Conservation (phyloP, 2,797 vertebrate genomes). For the Rousettus madagascariensis region DNA sequence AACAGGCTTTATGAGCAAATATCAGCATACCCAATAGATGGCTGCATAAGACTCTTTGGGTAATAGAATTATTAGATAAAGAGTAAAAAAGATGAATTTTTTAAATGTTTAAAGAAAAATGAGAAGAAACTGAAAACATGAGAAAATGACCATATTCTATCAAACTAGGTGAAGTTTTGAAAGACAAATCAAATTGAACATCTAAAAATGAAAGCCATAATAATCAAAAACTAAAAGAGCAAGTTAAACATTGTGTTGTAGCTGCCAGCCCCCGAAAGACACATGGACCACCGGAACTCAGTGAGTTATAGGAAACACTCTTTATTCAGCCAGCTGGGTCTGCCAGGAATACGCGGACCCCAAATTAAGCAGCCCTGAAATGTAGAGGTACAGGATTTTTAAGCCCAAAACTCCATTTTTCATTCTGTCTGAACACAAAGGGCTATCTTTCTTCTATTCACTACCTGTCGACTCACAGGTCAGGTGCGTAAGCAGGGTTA, state of each 20-base stretch:
- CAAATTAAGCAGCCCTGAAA: no score
- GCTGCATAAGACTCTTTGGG: background rate
- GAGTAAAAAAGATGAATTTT: background rate
- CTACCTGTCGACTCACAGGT: no score
- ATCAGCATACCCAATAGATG: background rate
- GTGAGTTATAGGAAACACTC: no score
- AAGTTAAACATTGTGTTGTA: background rate
- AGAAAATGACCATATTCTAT: background rate
- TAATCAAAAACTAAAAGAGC: background rate
- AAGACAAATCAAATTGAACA: background rate
- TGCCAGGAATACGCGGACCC: no score
- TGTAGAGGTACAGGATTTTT: no score
- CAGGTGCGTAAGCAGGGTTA: no score
- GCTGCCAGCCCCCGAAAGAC: no score
- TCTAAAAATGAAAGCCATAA: background rate
- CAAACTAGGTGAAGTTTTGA: background rate
- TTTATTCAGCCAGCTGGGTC: no score
- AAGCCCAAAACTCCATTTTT: no score
- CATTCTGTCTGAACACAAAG: no score
- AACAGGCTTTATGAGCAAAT: background rate
- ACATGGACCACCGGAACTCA: no score
- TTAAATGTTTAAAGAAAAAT: background rate
- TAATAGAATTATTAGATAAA: background rate
- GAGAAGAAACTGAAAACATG: background rate
- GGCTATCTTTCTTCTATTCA: no score